Evolutionary conservation across 2,113 vertebrate genomes (phyloP).

Genomic region (Oophaga pumilio): DNA sequence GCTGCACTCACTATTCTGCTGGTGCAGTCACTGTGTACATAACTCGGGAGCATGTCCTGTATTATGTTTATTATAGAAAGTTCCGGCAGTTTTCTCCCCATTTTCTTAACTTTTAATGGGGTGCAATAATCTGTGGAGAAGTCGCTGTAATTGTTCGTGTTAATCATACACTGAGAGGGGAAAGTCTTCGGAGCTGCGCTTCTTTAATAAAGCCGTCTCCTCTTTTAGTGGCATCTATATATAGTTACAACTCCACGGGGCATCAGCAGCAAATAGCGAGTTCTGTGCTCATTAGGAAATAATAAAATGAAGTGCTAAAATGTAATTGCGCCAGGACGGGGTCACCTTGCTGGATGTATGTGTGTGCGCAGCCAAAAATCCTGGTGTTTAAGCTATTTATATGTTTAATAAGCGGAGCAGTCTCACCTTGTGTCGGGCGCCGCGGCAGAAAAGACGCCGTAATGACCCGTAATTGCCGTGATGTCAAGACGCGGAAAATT

Average conservation of each 20-base stretch:
- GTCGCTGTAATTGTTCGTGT: slow-evolving; percentile 32
- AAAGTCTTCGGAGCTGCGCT: background rate
- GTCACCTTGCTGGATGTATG: slow-evolving; percentile 58
- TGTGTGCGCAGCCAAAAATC: slow-evolving; percentile 28
- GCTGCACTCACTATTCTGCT: too few species aligned
- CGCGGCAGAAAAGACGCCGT: background rate
- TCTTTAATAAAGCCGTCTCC: slow-evolving; percentile 45
- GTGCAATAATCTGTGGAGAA: background rate
- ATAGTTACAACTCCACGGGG: slow-evolving; percentile 36
- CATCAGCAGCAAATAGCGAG: slow-evolving; percentile 28
- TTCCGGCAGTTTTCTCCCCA: background rate
- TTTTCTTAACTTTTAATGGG: slow-evolving; percentile 12
- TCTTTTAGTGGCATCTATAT: slow-evolving; percentile 52
- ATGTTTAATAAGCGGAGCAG: slow-evolving; percentile 53
- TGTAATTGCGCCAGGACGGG: slow-evolving; percentile 51
- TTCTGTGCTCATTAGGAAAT: slow-evolving; percentile 54
- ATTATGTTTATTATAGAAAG: background rate
- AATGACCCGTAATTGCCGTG: slow-evolving; percentile 19
- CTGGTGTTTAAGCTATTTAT: slow-evolving; percentile 42
- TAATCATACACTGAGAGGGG: slow-evolving; percentile 19
- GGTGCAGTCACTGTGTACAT: too few species aligned
- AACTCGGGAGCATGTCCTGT: too few species aligned
- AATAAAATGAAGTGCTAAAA: slow-evolving; percentile 47
- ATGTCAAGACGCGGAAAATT: slow-evolving; percentile 25
- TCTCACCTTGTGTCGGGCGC: background rate